These are phyloP conservation scores for Euthynnus affinis DNA, from an alignment of 2,797 vertebrate species.

Conservation along the genomic window DNA sequence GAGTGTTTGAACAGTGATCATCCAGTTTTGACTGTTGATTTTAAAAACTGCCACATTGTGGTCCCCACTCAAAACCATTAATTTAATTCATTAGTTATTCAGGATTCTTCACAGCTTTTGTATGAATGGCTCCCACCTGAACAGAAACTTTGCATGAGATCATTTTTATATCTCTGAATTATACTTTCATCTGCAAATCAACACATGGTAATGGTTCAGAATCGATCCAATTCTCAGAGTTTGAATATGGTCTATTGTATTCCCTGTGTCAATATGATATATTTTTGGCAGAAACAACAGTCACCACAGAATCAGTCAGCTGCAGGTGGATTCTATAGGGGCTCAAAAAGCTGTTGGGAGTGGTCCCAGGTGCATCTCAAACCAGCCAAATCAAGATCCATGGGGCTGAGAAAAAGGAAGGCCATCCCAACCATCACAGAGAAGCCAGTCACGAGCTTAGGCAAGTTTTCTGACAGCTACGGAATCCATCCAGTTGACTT, in stretches of 20 bases:
- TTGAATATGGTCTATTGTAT: background rate
- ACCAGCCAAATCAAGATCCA: conserved; percentile 11
- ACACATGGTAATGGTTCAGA: background rate
- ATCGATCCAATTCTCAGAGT: background rate
- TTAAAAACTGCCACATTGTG: no score
- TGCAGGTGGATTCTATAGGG: no score
- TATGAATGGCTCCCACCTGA: no score
- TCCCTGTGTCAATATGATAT: background rate
- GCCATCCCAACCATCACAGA: conserved; percentile 1
- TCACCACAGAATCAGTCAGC: no score
- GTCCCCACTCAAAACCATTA: no score
- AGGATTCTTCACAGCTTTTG: no score
- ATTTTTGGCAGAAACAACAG: background rate
- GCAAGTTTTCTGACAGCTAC: conserved; percentile 11
- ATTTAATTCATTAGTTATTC: no score
- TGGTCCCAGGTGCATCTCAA: no score
- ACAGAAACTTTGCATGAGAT: background rate
- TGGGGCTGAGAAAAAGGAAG: conserved; percentile 14
- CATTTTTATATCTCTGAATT: background rate
- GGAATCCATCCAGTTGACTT: background rate
- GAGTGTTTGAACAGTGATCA: no score
- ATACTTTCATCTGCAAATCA: background rate
- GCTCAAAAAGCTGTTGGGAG: no score
- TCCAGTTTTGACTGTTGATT: no score
- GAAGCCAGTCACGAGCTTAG: conserved; percentile 9